Conservation (phyloP, 2,888 invertebrate genomes). For the Stenodera caucasica region DNA sequence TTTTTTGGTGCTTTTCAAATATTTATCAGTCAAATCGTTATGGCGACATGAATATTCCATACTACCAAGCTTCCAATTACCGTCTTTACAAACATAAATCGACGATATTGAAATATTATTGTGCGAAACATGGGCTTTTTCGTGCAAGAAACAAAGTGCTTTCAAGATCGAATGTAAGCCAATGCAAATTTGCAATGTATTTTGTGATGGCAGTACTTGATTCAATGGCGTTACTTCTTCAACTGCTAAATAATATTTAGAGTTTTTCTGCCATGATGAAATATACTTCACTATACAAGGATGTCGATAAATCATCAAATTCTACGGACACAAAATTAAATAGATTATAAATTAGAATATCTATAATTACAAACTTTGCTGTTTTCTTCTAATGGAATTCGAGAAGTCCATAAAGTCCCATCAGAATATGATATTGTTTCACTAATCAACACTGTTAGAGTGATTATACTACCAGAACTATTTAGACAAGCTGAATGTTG, state of each 20-base stretch:
- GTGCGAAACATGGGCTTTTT: conserved; percentile 78
- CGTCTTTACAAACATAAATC: conserved; percentile 80
- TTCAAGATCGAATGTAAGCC: conserved; percentile 80
- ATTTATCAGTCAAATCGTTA: conserved; percentile 65
- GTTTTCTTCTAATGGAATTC: conserved; percentile 73
- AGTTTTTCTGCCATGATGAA: conserved; percentile 76
- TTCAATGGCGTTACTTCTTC: conserved; percentile 79
- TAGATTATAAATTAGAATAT: conserved; percentile 5
- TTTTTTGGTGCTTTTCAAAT: conserved; percentile 68
- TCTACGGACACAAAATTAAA: conserved; percentile 60
- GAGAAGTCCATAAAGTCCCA: conserved; percentile 65
- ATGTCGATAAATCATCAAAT: conserved; percentile 82
- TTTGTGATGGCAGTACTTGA: conserved; percentile 66
- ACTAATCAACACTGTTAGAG: conserved; percentile 75
- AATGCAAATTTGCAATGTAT: conserved; percentile 79
- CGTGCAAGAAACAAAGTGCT: conserved; percentile 81
- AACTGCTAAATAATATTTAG: conserved; percentile 76
- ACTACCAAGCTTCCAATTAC: conserved; percentile 86
- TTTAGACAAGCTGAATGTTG: conserved; percentile 66
- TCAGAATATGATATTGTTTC: conserved; percentile 68
- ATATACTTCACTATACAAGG: conserved; percentile 83
- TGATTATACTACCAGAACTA: conserved; percentile 63
- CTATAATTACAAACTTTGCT: conserved; percentile 63
- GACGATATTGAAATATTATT: conserved; percentile 81
- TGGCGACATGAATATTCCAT: conserved; percentile 77